A percentile compares a stretch with the other conserved stretches of the same genome.
Conservation (phyloP, 2,797 vertebrate genomes). For the Acanthornis magna region DNA sequence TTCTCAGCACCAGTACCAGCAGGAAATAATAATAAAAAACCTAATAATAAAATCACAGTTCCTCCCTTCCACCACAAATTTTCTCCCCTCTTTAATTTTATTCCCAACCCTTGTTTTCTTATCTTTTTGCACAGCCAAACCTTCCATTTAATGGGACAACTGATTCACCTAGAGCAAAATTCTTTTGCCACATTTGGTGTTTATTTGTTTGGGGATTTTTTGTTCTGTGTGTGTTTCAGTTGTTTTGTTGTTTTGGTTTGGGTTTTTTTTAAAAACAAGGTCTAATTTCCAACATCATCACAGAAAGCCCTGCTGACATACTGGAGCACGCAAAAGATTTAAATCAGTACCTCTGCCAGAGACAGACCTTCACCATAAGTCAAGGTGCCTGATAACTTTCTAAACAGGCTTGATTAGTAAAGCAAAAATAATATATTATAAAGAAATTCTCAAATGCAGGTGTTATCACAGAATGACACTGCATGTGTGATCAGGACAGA, state of each 20-base stretch:
- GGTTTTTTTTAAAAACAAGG: not conserved
- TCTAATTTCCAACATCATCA: not conserved
- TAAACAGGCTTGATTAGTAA: conserved; percentile 48
- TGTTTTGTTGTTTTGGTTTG: not conserved
- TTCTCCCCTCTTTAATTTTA: not conserved
- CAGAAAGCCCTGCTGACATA: not conserved
- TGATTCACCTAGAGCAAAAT: not conserved
- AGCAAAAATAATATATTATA: conserved; percentile 20
- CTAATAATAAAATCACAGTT: not conserved
- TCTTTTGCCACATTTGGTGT: not conserved
- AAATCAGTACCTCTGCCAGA: not conserved
- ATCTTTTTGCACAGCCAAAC: not conserved
- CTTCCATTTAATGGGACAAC: not conserved
- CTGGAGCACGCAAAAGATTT: not conserved
- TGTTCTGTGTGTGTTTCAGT: not conserved
- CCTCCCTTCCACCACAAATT: not conserved
- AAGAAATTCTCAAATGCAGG: conserved; percentile 22
- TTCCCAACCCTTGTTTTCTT: not conserved
- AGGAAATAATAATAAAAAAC: not conserved
- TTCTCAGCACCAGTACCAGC: not conserved
- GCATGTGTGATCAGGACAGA: conserved; percentile 34
- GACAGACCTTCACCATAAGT: conserved; percentile 39
- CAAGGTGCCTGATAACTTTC: conserved; percentile 55
- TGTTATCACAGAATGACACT: conserved; percentile 37
- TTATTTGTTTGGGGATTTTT: not conserved